phyloP scores from a whole-genome alignment of 2,113 vertebrate species.

The Chaetura pelagica region DNA sequence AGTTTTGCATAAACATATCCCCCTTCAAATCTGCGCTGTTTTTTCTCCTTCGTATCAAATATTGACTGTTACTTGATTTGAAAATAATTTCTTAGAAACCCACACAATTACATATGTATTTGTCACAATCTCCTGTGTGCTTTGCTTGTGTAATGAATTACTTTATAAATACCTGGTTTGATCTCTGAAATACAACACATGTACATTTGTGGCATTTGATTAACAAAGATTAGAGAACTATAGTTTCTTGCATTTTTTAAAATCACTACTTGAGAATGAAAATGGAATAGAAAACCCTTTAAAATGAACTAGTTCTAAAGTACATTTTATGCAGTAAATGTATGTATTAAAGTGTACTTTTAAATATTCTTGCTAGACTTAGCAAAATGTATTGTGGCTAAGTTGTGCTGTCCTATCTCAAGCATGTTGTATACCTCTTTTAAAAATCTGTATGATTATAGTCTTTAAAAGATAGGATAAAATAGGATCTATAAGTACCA shows the following conservation, averaged over 20 bases:
- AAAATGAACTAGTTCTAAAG: background rate
- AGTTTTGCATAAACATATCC: conserved; percentile 84
- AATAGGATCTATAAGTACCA: background rate
- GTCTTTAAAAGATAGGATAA: background rate
- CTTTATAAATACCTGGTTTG: conserved; percentile 56
- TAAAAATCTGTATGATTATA: background rate
- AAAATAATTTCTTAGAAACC: conserved; percentile 76
- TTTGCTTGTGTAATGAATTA: conserved; percentile 74
- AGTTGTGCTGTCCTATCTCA: background rate
- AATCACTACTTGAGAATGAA: conserved; percentile 18
- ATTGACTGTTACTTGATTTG: conserved; percentile 77
- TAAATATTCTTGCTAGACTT: background rate
- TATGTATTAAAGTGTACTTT: accelerated
- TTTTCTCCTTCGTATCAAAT: conserved; percentile 66
- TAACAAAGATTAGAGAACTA: conserved; percentile 61
- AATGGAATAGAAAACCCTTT: conserved; percentile 44
- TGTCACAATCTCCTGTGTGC: conserved; percentile 69
- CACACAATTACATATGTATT: conserved; percentile 78
- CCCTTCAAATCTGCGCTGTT: conserved; percentile 53
- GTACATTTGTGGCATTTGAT: conserved; percentile 64
- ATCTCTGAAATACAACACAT: conserved; percentile 36
- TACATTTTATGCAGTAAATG: background rate
- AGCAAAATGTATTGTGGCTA: background rate
- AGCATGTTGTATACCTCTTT: background rate
- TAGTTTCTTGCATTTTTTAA: conserved; percentile 24